Evolutionary conservation across 2,797 vertebrate species (phyloP), one percentile per base, ranked within the genome.

Genomic region (Trematomus bernacchii): DNA sequence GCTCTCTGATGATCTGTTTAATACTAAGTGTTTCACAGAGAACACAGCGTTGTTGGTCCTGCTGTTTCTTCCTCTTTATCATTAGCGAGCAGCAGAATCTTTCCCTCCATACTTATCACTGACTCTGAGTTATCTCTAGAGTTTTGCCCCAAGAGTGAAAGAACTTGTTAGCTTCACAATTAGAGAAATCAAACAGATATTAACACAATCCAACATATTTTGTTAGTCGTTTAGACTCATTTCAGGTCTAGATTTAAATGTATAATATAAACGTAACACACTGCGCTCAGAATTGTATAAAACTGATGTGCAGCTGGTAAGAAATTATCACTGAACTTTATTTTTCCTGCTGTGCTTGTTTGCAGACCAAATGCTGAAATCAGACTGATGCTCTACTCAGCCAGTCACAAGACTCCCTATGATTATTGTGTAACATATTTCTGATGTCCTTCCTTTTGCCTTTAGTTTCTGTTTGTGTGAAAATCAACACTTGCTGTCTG

Each of bases 391-490:
- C 15, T 79, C 37, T 48, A 14, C 9, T 79, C 57, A 52, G 37
- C 72, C 19, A 62, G 60, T 82, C 59, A 77, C 6, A 73, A 64
- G 37, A 72, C 11, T 57, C 50, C 53, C 43, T 53, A 43, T 69
- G 23, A 43, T 73, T 44, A 50, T 78, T 70, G 64, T 61, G 18
- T 66, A 70, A 79, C 30, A 15, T 27, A 43, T 82, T 61, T 65
- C 23, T 68, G 65, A 81, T 51, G 37, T 68, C 64, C 62, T 75
- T 53, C 42, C 1, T 6, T 73, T 66, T 83, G 65, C 79, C 77
- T 77, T 79, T 57, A 9, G 6, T n/a, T 80, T 33, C 71, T 80
- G 76, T 87, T 80, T 88, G 58, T 67, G 54, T 68, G 65, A 77
- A 66, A 52, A 75, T 85, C 40, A 64, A 51, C n/a, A 66, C 14